Conservation (phyloP, 2,113 vertebrate genomes). For the Pelmatolapia mariae region DNA sequence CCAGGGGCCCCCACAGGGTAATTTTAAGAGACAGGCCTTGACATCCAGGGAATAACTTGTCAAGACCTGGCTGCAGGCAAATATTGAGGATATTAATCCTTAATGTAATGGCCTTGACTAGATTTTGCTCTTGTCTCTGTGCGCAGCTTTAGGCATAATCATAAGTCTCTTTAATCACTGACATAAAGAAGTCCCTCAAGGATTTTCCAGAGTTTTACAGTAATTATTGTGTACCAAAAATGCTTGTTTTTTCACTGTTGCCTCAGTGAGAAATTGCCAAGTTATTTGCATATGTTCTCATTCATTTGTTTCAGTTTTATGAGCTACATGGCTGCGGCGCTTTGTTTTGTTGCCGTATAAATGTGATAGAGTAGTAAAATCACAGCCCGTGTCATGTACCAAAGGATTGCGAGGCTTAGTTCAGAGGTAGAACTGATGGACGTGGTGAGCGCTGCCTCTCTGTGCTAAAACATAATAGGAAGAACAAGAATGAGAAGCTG, state of each 20-base stretch:
- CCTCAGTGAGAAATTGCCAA: slow-evolving; percentile 42
- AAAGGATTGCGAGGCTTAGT: neutral
- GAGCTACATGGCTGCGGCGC: slow-evolving; percentile 17
- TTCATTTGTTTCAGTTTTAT: slow-evolving; percentile 32
- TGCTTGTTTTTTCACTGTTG: slow-evolving; percentile 10
- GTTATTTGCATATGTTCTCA: slow-evolving; percentile 45
- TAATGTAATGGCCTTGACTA: slow-evolving; percentile 56
- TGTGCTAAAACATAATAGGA: neutral
- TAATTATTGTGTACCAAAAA: slow-evolving; percentile 51
- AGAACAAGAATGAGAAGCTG: neutral
- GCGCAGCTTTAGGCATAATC: slow-evolving; percentile 42
- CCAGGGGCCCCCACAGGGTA: slow-evolving; percentile 37
- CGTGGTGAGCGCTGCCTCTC: neutral
- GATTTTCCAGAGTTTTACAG: slow-evolving; percentile 50
- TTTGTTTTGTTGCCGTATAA: slow-evolving; percentile 31
- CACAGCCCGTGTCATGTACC: slow-evolving; percentile 9
- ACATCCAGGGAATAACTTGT: slow-evolving; percentile 55
- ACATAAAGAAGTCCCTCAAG: slow-evolving; percentile 56
- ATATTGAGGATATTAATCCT: slow-evolving; percentile 65
- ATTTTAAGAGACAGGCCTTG: slow-evolving; percentile 53
- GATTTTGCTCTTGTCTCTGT: slow-evolving; percentile 53
- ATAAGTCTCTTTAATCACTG: slow-evolving; percentile 64
- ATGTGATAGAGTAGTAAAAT: slow-evolving; percentile 21
- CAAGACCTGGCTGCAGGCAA: slow-evolving; percentile 55
- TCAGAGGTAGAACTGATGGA: neutral